These are phyloP conservation scores for Drosophila lowei DNA, from an alignment of 1,140 invertebrate species.

Conservation along the genomic window DNA sequence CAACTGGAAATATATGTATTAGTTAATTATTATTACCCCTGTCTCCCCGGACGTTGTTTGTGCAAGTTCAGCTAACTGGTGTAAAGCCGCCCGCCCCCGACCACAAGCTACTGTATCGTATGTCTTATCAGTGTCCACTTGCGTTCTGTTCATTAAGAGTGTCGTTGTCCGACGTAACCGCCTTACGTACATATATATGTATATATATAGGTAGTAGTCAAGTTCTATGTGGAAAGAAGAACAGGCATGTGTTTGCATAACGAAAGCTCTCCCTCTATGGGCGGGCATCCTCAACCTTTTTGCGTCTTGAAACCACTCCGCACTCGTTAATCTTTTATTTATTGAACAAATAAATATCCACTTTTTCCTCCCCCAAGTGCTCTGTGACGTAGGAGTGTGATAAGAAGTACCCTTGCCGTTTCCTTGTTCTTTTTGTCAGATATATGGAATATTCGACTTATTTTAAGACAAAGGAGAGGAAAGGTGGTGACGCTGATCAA, in stretches of 20 bases:
- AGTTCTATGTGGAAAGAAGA: slow-evolving; percentile 10
- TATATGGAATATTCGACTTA: too few species aligned
- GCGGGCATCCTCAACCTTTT: slow-evolving; percentile 3
- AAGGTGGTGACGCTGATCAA: too few species aligned
- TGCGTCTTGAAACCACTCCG: slow-evolving; percentile 13
- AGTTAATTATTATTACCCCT: slow-evolving; percentile 50
- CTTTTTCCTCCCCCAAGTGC: slow-evolving; percentile 3
- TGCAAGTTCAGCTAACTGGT: not conserved
- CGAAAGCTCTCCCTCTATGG: slow-evolving; percentile 16
- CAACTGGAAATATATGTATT: slow-evolving; percentile 46
- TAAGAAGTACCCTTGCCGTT: slow-evolving; percentile 1
- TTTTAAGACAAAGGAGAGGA: too few species aligned
- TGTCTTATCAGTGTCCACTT: slow-evolving; percentile 28
- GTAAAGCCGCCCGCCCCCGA: not conserved
- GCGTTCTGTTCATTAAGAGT: not conserved
- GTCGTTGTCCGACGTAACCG: slow-evolving; percentile 19
- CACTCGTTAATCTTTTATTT: slow-evolving; percentile 44
- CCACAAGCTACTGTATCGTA: not conserved
- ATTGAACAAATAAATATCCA: slow-evolving; percentile 54
- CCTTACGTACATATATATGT: slow-evolving; percentile 4
- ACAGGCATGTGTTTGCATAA: slow-evolving; percentile 44
- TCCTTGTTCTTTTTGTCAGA: too few species aligned
- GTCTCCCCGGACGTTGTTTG: slow-evolving; percentile 14
- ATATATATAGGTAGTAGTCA: too few species aligned
- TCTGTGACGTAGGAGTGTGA: slow-evolving; percentile 20